Conservation (phyloP, 2,113 vertebrate genomes). For the Fregata magnificens region DNA sequence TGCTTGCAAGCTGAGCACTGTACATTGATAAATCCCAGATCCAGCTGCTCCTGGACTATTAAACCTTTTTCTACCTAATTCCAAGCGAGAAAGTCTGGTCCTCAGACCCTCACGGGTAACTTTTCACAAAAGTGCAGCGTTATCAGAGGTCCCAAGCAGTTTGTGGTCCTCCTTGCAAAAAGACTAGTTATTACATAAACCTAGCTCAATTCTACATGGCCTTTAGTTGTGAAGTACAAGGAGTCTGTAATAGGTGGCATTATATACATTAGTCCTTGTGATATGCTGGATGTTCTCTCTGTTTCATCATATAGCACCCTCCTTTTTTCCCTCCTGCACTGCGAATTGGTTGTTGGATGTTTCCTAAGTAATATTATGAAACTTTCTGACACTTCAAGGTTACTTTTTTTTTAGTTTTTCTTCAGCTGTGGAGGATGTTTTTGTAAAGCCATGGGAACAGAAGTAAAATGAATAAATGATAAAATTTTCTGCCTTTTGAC, state of each 20-base stretch:
- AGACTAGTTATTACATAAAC: neutral
- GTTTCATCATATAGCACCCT: neutral
- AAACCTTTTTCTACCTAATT: neutral
- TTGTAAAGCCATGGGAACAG: neutral
- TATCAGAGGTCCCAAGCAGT: neutral
- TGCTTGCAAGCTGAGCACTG: neutral
- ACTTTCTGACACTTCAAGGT: neutral
- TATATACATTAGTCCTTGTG: no score
- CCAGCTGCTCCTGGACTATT: neutral
- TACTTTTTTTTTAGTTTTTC: neutral
- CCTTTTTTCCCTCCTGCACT: neutral
- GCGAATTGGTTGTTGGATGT: neutral
- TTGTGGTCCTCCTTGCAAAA: neutral
- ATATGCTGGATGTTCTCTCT: neutral
- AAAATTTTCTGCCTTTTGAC: neutral
- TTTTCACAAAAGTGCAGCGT: neutral
- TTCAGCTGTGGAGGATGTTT: neutral
- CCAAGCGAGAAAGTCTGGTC: neutral
- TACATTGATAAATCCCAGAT: neutral
- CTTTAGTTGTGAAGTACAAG: neutral
- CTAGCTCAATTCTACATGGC: rapidly evolving
- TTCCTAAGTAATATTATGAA: neutral
- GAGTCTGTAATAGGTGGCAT: neutral
- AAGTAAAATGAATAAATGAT: neutral
- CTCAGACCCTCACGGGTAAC: neutral